A percentile compares a stretch with the other conserved stretches of the same genome.
phyloP scores from a whole-genome alignment of 2,888 invertebrate species.

The Oligia latruncula region DNA sequence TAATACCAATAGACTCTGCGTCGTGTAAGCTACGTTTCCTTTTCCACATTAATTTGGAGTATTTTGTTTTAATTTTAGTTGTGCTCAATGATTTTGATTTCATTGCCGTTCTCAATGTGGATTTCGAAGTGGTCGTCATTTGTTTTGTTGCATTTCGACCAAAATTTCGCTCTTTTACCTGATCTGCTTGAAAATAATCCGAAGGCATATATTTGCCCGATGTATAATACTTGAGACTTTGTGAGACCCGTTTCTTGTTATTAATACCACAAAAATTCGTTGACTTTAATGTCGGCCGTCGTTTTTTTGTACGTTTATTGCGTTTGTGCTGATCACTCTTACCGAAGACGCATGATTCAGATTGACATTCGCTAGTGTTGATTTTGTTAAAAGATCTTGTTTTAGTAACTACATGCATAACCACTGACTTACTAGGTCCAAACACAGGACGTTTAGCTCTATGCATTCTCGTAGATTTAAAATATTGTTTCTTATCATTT shows the following conservation, averaged over 20 bases:
- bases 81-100: constrained; percentile 57
- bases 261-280: constrained; percentile 22
- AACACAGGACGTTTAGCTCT: constrained; percentile 33
- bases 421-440: constrained; percentile 52
- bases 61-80: constrained; percentile 33
- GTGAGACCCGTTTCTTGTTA: constrained; percentile 17
- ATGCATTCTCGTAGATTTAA: constrained; percentile 4
- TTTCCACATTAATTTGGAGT: constrained; percentile 20
- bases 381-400: constrained; percentile 11
- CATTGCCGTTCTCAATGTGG: constrained; percentile 16
- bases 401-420: constrained; percentile 31
- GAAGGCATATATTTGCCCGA: constrained; percentile 29
- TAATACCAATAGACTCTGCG: constrained; percentile 4
- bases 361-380: constrained; percentile 35
- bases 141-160: background rate
- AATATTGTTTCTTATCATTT: constrained; percentile 8
- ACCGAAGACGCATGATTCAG: constrained; percentile 46
- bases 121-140: constrained; percentile 21
- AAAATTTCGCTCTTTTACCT: constrained; percentile 5
- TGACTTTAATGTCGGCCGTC: background rate
- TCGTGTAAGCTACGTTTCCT: constrained; percentile 30
- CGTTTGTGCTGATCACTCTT: constrained; percentile 3
- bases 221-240: constrained; percentile 17
- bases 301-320: constrained; percentile 39
- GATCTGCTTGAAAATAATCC: constrained; percentile 12